Conservation (phyloP, 2,113 vertebrate genomes). For the Scomber japonicus region DNA sequence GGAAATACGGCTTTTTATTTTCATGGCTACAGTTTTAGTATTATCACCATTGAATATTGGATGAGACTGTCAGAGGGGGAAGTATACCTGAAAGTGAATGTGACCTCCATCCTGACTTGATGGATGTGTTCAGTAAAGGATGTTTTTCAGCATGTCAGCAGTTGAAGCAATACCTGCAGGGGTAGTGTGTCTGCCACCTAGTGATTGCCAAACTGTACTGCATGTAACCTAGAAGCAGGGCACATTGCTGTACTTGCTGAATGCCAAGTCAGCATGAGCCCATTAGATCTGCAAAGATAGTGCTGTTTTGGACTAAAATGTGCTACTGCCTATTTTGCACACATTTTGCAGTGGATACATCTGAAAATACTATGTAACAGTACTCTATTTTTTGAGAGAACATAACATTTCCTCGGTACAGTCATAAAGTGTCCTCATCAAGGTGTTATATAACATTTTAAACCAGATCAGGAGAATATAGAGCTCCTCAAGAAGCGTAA, state of each 20-base stretch:
- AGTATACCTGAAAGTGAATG: background rate
- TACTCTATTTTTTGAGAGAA: no score
- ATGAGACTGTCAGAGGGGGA: background rate
- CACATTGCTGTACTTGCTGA: background rate
- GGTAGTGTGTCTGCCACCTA: constrained; percentile 19
- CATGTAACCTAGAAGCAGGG: background rate
- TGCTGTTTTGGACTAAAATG: background rate
- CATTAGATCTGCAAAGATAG: background rate
- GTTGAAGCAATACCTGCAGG: background rate
- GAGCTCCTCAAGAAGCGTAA: no score
- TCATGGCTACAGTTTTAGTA: background rate
- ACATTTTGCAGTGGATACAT: background rate
- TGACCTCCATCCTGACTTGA: constrained; percentile 23
- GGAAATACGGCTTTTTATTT: no score
- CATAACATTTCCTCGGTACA: no score
- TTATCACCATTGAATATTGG: background rate
- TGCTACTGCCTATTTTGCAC: background rate
- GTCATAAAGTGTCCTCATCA: no score
- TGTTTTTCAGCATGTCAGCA: background rate
- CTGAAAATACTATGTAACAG: background rate
- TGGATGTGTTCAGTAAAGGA: background rate
- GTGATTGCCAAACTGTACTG: background rate
- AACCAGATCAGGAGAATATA: no score
- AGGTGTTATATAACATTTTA: no score
- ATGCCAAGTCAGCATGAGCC: background rate